These are phyloP conservation scores for Apodemia zela DNA, from an alignment of 2,888 invertebrate genomes.

Conservation along the genomic window DNA sequence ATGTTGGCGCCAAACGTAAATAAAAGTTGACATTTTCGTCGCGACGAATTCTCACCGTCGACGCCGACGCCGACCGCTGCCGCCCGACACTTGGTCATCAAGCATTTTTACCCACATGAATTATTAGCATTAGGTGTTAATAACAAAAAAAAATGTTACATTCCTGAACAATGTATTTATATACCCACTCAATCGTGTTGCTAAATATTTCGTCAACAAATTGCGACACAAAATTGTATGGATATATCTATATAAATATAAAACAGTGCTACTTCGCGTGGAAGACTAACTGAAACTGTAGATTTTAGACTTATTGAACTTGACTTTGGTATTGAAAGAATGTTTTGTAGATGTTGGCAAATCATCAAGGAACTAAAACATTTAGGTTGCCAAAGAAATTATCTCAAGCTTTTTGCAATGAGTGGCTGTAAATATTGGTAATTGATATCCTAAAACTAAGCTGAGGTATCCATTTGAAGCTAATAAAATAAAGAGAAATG, in stretches of 20 bases:
- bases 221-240: background rate
- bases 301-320: slow-evolving; percentile 6
- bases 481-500: too few relatives aligned
- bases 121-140: slow-evolving; percentile 20
- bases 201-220: background rate
- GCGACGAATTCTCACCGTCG: slow-evolving; percentile 36
- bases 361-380: slow-evolving; percentile 8
- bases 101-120: slow-evolving; percentile 20
- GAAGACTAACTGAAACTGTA: background rate
- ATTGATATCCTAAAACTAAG: background rate
- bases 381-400: slow-evolving; percentile 4
- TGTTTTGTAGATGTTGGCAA: slow-evolving; percentile 8
- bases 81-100: slow-evolving; percentile 14
- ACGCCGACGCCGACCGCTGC: slow-evolving; percentile 6
- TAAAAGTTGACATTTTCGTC: slow-evolving; percentile 53
- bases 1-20: slow-evolving; percentile 70
- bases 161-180: slow-evolving; percentile 1
- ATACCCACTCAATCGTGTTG: background rate
- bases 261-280: background rate
- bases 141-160: slow-evolving; percentile 1
- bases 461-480: too few relatives aligned
- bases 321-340: background rate
- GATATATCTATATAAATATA: too few relatives aligned
- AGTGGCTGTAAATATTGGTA: background rate
- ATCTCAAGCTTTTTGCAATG: background rate